Percentiles rank a stretch among this genome's conserved stretches.
These are phyloP conservation scores for Myrmecobius fasciatus DNA, from an alignment of 2,113 vertebrate species.

Conservation along the genomic window DNA sequence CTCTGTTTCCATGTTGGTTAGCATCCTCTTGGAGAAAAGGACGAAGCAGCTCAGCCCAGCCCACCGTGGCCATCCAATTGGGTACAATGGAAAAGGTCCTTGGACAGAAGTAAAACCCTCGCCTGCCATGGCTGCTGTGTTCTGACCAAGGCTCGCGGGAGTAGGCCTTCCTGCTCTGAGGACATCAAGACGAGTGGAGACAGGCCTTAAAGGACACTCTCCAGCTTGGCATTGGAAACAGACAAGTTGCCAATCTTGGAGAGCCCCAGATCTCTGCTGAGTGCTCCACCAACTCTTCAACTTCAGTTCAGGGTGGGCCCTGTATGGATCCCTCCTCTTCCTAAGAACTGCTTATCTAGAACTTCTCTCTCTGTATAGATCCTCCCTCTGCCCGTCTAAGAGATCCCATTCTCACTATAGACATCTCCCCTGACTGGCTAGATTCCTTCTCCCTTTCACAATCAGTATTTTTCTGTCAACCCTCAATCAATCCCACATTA, in stretches of 20 bases:
- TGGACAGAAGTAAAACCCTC: not conserved
- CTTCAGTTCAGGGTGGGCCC: not conserved
- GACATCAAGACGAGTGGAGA: not conserved
- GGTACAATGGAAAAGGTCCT: not conserved
- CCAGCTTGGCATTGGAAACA: not conserved
- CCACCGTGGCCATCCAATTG: not conserved
- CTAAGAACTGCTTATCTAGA: not conserved
- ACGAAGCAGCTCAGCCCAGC: not conserved
- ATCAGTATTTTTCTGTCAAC: conserved; percentile 27
- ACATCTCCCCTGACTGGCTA: not conserved
- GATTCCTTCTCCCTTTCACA: conserved; percentile 24
- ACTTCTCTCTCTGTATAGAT: not conserved
- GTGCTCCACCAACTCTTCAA: not conserved
- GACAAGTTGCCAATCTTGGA: not conserved
- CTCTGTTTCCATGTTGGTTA: not conserved
- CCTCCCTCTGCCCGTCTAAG: not conserved
- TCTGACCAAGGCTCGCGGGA: not conserved
- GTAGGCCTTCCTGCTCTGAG: not conserved
- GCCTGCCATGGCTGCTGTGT: not conserved
- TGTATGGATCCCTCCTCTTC: not conserved
- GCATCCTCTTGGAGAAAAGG: not conserved
- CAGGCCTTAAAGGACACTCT: not conserved
- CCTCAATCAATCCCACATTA: not conserved
- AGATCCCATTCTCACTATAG: conserved; percentile 14
- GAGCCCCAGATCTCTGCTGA: not conserved